These are phyloP conservation scores for Poecilia wingei DNA, from an alignment of 2,797 vertebrate genomes.

Conservation along the genomic window DNA sequence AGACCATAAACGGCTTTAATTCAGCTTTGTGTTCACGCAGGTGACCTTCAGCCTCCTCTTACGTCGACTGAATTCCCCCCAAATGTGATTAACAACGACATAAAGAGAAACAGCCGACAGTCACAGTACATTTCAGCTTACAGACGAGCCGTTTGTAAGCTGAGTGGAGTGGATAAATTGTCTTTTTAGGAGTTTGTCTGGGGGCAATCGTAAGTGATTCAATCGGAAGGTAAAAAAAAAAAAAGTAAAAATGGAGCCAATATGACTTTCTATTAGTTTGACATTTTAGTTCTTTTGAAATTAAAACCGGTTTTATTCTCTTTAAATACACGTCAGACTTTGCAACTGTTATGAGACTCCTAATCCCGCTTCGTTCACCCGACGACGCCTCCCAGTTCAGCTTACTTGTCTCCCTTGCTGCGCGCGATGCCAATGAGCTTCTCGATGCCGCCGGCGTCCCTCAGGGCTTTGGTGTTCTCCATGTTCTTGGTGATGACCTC, in stretches of 20 bases:
- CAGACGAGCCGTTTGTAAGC: not conserved
- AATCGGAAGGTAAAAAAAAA: too few species aligned
- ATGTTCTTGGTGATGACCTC: slow-evolving; percentile 99
- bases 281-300: not conserved
- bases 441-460: slow-evolving; percentile 97
- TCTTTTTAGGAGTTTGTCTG: not conserved
- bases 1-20: not conserved
- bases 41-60: not conserved
- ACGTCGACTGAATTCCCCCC: not conserved
- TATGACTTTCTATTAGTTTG: not conserved
- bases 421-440: slow-evolving; percentile 97
- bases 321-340: not conserved
- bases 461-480: slow-evolving; percentile 99
- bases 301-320: not conserved
- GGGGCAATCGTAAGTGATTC: too few species aligned
- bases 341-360: not conserved
- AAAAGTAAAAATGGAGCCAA: not conserved
- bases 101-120: not conserved
- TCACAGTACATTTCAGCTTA: too few species aligned
- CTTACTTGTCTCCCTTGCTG: slow-evolving; percentile 99
- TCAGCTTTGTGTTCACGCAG: not conserved
- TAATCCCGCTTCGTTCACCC: not conserved
- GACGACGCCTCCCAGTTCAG: slow-evolving; percentile 41
- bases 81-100: not conserved
- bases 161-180: not conserved